phyloP scores from a whole-genome alignment of 2,113 vertebrate species.

The Gracilinanus agilis region DNA sequence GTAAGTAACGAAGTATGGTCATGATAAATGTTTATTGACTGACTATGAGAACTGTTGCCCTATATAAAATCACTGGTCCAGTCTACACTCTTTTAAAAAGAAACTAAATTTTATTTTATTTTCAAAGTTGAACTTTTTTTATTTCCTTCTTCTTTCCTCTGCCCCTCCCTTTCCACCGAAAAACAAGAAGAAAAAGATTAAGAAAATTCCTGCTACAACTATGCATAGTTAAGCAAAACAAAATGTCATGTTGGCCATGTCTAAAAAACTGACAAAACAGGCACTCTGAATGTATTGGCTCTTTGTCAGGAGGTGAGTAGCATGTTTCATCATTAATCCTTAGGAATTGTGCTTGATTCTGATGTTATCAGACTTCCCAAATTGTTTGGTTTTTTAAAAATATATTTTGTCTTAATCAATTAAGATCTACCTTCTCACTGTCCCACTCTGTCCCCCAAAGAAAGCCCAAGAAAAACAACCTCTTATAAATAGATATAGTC shows the following conservation, averaged over 20 bases:
- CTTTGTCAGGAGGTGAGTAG: background rate
- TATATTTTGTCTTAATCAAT: background rate
- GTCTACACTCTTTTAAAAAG: no score
- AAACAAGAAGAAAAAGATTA: background rate
- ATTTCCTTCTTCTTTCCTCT: no score
- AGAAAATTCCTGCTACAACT: background rate
- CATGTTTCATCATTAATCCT: background rate
- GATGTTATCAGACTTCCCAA: background rate
- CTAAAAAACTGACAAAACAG: background rate
- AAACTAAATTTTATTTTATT: no score
- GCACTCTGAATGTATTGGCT: background rate
- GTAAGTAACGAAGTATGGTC: no score
- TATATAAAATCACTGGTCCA: no score
- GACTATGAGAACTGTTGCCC: no score
- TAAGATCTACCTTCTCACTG: background rate
- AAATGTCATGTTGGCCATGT: background rate
- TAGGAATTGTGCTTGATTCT: background rate
- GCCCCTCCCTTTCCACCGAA: background rate
- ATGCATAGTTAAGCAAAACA: background rate
- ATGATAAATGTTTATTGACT: no score
- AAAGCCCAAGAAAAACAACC: background rate
- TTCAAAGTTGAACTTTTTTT: no score
- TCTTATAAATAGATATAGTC: background rate
- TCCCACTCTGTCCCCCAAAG: no score
- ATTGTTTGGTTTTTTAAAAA: no score